Conservation (phyloP, 2,797 vertebrate genomes). For the Gobio occitaniae region DNA sequence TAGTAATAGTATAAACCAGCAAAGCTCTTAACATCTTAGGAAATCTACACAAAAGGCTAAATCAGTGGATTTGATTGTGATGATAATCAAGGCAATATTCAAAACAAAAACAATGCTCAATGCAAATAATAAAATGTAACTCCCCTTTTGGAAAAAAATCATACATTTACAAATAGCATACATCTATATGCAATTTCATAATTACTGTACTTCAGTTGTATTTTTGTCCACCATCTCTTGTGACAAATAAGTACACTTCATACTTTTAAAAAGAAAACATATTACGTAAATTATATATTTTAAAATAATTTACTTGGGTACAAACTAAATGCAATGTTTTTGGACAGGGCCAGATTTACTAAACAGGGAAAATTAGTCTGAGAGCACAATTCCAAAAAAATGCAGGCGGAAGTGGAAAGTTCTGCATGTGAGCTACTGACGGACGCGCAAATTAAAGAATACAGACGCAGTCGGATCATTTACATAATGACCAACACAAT, state of each 20-base stretch:
- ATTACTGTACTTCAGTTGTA: neutral
- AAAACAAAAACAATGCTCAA: neutral
- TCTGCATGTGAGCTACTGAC: too few relatives aligned
- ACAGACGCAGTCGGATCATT: too few relatives aligned
- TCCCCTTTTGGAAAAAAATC: neutral
- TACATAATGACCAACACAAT: too few relatives aligned
- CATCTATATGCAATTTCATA: neutral
- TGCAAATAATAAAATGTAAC: neutral
- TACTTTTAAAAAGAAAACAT: neutral
- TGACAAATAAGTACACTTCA: neutral
- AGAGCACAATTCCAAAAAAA: too few relatives aligned
- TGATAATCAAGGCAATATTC: too few relatives aligned
- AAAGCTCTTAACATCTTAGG: neutral
- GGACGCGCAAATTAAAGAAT: too few relatives aligned
- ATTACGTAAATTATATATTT: neutral
- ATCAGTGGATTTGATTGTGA: neutral
- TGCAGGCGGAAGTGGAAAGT: too few relatives aligned
- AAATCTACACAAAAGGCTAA: neutral
- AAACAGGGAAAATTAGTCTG: too few relatives aligned
- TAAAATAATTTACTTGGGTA: neutral
- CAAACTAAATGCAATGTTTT: neutral
- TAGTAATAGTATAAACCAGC: neutral
- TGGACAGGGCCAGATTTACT: neutral
- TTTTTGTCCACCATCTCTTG: neutral
- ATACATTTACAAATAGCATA: neutral